Conservation (phyloP, 2,888 invertebrate genomes). For the Fragum whitleyi region DNA sequence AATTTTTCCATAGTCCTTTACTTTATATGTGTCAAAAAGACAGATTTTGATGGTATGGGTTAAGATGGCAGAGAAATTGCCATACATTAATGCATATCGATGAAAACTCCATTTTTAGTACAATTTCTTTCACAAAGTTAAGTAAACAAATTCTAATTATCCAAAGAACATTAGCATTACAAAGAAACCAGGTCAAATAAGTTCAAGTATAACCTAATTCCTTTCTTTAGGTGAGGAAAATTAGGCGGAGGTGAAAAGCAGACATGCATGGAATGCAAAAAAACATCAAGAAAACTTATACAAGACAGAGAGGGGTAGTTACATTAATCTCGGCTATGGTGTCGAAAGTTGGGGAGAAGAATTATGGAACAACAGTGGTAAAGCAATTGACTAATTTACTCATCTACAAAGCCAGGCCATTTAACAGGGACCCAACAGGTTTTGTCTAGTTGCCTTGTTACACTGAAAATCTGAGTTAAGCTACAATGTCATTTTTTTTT, state of each 20-base stretch:
- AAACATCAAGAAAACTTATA: background rate
- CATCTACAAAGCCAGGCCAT: background rate
- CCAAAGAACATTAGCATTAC: too few species aligned
- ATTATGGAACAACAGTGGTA: constrained; percentile 20
- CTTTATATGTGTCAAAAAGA: too few species aligned
- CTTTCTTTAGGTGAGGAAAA: background rate
- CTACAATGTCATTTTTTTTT: too few species aligned
- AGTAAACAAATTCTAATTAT: too few species aligned
- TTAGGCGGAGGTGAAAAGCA: background rate
- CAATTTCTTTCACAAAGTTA: too few species aligned
- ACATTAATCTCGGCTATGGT: constrained; percentile 12
- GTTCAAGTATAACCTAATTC: background rate
- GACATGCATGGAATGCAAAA: constrained; percentile 16
- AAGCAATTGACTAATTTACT: constrained; percentile 8
- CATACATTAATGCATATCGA: too few species aligned
- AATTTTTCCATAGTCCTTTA: too few species aligned
- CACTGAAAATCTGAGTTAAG: too few species aligned
- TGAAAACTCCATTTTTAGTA: too few species aligned
- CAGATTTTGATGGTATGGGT: too few species aligned
- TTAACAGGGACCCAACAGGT: too few species aligned
- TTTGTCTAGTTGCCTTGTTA: background rate
- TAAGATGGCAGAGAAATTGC: too few species aligned
- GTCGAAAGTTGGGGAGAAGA: background rate
- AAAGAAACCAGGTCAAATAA: background rate
- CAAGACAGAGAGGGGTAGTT: background rate